phyloP scores from a whole-genome alignment of 2,888 invertebrate genomes.

The Mimachlamys varia region DNA sequence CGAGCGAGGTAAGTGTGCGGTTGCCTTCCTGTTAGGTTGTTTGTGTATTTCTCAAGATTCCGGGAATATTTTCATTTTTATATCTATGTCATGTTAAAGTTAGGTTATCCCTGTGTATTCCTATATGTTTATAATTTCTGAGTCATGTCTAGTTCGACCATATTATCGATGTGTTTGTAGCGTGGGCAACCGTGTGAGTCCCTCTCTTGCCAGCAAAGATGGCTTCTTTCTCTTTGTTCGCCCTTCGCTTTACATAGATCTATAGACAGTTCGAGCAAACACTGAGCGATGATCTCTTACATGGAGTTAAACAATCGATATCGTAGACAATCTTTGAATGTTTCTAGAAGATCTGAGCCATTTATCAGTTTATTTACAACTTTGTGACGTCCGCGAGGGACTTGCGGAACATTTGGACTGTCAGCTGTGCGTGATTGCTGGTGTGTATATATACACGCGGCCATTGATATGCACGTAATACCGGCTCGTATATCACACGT shows the following conservation, averaged over 20 bases:
- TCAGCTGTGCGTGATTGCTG: not conserved
- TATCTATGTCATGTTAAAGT: slow-evolving; percentile 13
- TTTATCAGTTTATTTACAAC: not conserved
- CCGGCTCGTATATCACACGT: not conserved
- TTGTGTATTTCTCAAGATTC: not conserved
- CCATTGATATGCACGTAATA: slow-evolving; percentile 29
- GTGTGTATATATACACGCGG: not conserved
- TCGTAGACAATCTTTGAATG: not conserved
- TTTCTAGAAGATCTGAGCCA: not conserved
- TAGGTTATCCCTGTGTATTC: not conserved
- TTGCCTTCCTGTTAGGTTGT: slow-evolving; percentile 18
- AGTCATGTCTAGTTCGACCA: not conserved
- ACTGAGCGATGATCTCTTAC: not conserved
- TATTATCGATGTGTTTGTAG: not conserved
- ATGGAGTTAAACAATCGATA: not conserved
- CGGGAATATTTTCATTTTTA: not conserved
- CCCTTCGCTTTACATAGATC: not conserved
- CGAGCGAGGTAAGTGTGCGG: slow-evolving; percentile 7
- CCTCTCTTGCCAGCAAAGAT: slow-evolving; percentile 44
- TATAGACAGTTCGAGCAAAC: not conserved
- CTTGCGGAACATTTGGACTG: not conserved
- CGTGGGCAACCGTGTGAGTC: slow-evolving; percentile 40
- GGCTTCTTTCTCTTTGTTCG: slow-evolving; percentile 41
- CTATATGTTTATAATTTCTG: not conserved
- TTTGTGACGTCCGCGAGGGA: not conserved